phyloP scores from a whole-genome alignment of 2,113 vertebrate species.

The Phalacrocorax aristotelis region DNA sequence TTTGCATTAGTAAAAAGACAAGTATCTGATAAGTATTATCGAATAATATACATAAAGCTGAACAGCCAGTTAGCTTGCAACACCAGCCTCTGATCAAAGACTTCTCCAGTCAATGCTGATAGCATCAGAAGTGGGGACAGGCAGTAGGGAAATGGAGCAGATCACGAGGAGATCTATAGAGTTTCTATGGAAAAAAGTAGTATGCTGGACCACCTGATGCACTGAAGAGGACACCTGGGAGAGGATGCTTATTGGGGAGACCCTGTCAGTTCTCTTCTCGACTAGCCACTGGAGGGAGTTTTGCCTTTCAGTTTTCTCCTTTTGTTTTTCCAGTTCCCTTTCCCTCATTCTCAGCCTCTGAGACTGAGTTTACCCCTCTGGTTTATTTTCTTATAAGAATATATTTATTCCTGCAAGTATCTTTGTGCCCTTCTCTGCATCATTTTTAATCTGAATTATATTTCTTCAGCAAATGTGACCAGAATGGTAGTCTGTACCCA shows the following conservation, averaged over 20 bases:
- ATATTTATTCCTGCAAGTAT: background rate
- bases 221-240: background rate
- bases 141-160: background rate
- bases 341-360: background rate
- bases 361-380: background rate
- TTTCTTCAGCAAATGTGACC: background rate
- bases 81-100: background rate
- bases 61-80: background rate
- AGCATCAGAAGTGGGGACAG: background rate
- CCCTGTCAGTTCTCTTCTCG: background rate
- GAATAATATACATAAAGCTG: background rate
- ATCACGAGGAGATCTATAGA: background rate
- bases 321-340: background rate
- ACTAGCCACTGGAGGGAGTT: background rate
- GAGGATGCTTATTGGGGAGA: background rate
- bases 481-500: background rate
- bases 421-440: background rate
- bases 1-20: background rate
- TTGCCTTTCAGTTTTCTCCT: background rate
- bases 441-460: background rate
- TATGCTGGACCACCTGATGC: background rate
- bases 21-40: fast-evolving
- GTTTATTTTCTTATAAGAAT: background rate
- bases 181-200: background rate
- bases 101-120: background rate